These are phyloP conservation scores for Fopius arisanus DNA, from an alignment of 1,140 invertebrate genomes.

Conservation along the genomic window DNA sequence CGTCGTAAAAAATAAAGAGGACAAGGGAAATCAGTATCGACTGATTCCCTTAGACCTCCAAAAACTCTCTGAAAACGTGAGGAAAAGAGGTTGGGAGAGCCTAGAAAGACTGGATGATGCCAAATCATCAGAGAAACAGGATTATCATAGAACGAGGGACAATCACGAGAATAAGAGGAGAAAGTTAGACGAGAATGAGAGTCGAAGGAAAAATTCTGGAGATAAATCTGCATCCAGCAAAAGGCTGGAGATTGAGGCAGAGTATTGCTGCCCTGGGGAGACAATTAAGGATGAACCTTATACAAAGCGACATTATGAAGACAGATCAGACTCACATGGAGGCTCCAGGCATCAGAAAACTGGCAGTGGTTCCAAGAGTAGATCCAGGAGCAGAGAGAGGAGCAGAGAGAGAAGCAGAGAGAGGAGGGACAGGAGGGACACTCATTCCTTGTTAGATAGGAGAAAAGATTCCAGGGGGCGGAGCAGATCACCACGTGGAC, in stretches of 20 bases:
- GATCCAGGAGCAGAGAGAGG: background rate
- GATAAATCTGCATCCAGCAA: background rate
- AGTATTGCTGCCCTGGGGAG: background rate
- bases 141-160: background rate
- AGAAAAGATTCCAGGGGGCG: background rate
- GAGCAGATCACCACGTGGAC: no score
- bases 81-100: slow-evolving; percentile 15
- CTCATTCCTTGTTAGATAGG: background rate
- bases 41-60: background rate
- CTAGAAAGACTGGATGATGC: slow-evolving; percentile 8
- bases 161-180: background rate
- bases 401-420: background rate
- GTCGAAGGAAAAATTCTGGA: background rate
- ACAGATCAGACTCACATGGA: background rate
- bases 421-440: background rate
- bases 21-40: slow-evolving; percentile 15
- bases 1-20: background rate
- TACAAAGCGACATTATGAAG: background rate
- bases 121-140: background rate
- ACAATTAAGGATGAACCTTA: background rate
- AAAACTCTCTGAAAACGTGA: background rate
- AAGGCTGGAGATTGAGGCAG: background rate
- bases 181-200: background rate
- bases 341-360: background rate
- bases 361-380: background rate